A percentile compares a stretch with the other conserved stretches of the same genome.
Evolutionary conservation across 2,113 vertebrate genomes (phyloP).

Genomic region (Columba janthina): DNA sequence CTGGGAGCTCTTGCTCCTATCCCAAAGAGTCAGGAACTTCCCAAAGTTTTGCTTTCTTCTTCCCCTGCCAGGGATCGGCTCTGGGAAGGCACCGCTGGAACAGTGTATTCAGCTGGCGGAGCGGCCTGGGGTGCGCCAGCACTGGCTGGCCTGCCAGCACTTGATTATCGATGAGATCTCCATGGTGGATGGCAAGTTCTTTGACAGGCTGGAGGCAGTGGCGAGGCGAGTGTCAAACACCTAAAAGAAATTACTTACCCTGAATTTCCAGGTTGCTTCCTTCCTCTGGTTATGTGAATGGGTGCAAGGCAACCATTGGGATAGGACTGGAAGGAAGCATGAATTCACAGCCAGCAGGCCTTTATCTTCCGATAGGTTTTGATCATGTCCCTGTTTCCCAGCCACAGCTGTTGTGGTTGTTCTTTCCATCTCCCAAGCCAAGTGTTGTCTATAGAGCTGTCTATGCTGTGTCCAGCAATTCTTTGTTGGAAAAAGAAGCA

Average conservation of each 20-base stretch:
- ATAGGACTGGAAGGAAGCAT: neutral
- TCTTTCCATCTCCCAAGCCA: neutral
- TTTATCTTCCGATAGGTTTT: neutral
- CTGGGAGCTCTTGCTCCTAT: neutral
- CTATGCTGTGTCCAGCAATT: neutral
- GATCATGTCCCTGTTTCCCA: fast-evolving
- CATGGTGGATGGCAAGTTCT: constrained; percentile 94
- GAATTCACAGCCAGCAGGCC: neutral
- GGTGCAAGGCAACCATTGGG: neutral
- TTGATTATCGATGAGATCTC: constrained; percentile 96
- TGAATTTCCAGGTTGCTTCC: neutral
- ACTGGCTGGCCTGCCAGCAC: constrained; percentile 90
- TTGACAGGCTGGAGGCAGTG: constrained; percentile 93
- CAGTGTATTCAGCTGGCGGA: constrained; percentile 92
- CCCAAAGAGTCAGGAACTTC: neutral
- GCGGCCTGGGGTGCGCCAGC: constrained; percentile 85
- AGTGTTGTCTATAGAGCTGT: neutral
- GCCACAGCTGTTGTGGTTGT: neutral
- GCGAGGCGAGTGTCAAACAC: constrained; percentile 79
- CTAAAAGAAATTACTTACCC: fast-evolving
- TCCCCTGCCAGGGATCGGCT: constrained; percentile 85
- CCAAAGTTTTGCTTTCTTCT: neutral
- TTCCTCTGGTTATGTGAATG: neutral
- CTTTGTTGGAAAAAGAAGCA: neutral
- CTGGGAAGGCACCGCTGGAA: constrained; percentile 85